phyloP scores from a whole-genome alignment of 2,888 invertebrate species.

The Plagiodera versicolora region DNA sequence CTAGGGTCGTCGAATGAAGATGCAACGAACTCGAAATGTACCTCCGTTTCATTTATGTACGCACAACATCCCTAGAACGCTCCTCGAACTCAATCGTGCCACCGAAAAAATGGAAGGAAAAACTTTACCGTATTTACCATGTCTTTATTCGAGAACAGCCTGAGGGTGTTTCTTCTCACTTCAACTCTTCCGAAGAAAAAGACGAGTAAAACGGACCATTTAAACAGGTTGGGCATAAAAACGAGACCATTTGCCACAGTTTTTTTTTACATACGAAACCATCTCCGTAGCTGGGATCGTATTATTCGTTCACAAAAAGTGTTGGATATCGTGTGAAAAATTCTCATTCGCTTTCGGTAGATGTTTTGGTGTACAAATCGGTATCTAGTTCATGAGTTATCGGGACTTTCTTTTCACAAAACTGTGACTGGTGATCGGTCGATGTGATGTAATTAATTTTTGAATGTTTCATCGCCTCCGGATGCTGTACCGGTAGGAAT shows the following conservation, averaged over 20 bases:
- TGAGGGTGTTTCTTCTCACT: constrained; percentile 19
- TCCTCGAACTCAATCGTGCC: too few species aligned
- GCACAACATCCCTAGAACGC: too few species aligned
- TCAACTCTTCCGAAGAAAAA: constrained; percentile 19
- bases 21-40: background rate
- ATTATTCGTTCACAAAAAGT: constrained; percentile 5
- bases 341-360: background rate
- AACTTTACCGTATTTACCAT: constrained; percentile 35
- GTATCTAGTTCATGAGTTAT: background rate
- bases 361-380: background rate
- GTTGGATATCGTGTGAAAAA: constrained; percentile 7
- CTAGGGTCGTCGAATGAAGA: background rate
- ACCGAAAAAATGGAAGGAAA: constrained; percentile 26
- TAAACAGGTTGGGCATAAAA: constrained; percentile 23
- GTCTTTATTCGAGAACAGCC: constrained; percentile 32
- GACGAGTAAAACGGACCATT: constrained; percentile 18
- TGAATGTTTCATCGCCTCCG: background rate
- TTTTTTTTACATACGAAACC: constrained; percentile 13
- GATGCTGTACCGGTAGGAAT: background rate
- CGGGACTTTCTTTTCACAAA: background rate
- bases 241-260: constrained; percentile 20
- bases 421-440: background rate
- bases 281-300: constrained; percentile 2
- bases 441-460: background rate
- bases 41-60: too few species aligned